Conservation (phyloP, 35 echinoderm and acorn worm genomes). For the Apostichopus japonicus region DNA sequence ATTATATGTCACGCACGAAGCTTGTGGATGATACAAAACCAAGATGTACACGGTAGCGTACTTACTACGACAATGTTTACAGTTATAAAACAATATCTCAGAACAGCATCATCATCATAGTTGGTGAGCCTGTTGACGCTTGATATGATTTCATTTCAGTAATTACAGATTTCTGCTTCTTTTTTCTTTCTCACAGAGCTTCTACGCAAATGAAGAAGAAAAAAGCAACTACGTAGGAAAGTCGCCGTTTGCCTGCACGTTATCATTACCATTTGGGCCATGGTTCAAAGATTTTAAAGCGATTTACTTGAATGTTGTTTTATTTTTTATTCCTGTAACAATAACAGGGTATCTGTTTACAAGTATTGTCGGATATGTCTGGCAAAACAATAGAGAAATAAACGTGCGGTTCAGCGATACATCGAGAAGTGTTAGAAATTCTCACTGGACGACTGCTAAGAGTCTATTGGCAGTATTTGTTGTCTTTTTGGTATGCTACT, state of each 20-base stretch:
- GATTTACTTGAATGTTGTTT: constrained; percentile 75
- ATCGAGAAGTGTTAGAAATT: background rate
- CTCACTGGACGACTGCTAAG: constrained; percentile 80
- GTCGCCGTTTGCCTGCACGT: constrained; percentile 73
- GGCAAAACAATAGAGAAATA: constrained; percentile 56
- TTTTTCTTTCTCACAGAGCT: constrained; percentile 10
- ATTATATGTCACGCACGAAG: no score
- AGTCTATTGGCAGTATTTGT: constrained; percentile 71
- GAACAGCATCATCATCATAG: no score
- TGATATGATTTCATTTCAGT: background rate
- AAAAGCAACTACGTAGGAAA: constrained; percentile 73
- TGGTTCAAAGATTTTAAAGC: constrained; percentile 88
- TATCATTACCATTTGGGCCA: constrained; percentile 57
- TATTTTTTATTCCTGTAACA: constrained; percentile 74
- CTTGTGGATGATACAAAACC: no score
- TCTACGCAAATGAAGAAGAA: constrained; percentile 11
- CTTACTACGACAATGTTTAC: no score
- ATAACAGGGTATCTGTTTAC: constrained; percentile 75
- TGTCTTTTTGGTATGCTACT: constrained; percentile 64
- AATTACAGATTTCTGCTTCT: background rate
- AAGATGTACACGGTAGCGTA: no score
- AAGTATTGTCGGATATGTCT: constrained; percentile 60
- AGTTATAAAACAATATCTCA: no score
- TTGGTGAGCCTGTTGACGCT: background rate
- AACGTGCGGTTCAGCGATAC: background rate